Conservation (phyloP, 2,888 invertebrate genomes). For the Lampropteryx suffumata region DNA sequence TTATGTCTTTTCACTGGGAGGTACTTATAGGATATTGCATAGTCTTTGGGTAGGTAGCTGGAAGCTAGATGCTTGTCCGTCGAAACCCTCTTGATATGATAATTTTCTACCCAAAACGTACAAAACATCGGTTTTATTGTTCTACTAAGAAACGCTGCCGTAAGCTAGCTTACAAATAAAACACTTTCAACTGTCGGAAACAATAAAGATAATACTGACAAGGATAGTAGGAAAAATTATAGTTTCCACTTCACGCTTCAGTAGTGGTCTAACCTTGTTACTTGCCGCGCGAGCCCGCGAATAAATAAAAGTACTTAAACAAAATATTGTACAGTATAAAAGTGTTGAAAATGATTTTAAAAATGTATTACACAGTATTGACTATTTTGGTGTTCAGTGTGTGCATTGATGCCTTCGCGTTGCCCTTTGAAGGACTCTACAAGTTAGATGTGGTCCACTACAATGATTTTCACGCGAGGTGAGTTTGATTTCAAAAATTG, state of each 20-base stretch:
- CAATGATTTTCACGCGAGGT: conserved; percentile 82
- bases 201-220: background rate
- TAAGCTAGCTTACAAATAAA: no score
- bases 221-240: conserved; percentile 1
- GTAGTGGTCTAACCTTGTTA: conserved; percentile 6
- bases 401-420: conserved; percentile 22
- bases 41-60: no score
- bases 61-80: no score
- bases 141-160: no score
- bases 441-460: conserved; percentile 77
- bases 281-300: background rate
- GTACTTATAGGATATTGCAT: no score
- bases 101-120: no score
- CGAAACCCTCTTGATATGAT: no score
- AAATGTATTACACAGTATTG: background rate
- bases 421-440: conserved; percentile 31
- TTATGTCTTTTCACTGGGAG: no score
- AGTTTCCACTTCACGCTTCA: conserved; percentile 3
- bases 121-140: no score
- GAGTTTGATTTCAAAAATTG: conserved; percentile 30
- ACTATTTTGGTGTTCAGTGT: conserved; percentile 8
- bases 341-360: conserved; percentile 3
- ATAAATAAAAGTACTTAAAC: no score
- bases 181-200: no score
- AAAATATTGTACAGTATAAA: no score